Evolutionary conservation across 1,140 invertebrate genomes (phyloP), one percentile per base, ranked within the genome.

Genomic region (Telenomus remus): DNA sequence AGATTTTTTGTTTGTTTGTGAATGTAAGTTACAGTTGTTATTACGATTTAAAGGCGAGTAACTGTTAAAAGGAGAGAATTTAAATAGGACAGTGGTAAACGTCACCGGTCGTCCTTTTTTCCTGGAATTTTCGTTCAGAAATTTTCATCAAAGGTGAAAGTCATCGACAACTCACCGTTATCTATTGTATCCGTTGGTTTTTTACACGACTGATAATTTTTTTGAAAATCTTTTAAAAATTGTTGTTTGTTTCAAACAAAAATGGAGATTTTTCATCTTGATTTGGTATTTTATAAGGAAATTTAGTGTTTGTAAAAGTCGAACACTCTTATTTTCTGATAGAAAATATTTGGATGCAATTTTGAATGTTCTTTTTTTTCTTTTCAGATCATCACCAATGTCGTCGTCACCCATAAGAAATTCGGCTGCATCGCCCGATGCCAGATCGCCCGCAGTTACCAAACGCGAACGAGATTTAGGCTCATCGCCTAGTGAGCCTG

Each of bases 381-480:
- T 51, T 64, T 64, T 0, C 43, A 85, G 86, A 61, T 85, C 85
- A 7, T 85, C 86, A 5, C 84, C 86, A 6, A 71, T 82, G 53
- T 83, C 82, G 0, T 78, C 81, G 11, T 85, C 86, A 5, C 82
- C 84, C 0, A 55, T 76, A 0, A 80, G 83, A 73, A 79, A 81
- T 10, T 83, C 80, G 57, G 80, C 83, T 0, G 79, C 79, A 1
- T 84, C 84, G 9, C 81, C 81, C 0, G 76, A 81, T 3, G 71
- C 69, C n/a, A n/a, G n/a, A n/a, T n/a, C n/a, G 4, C 79, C 76
- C 35, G 82, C 81, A 65, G 85, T 81, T 63, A 89, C 91, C 0
- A 94, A 93, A 82, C 89, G 91, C 33, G 92, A 94, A 78, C 89
- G 90, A 5, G 91, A 91, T 13, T 82, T 86, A 11, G 89, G 89